phyloP scores from a whole-genome alignment of 2,888 invertebrate species.

The Cactoblastis cactorum region DNA sequence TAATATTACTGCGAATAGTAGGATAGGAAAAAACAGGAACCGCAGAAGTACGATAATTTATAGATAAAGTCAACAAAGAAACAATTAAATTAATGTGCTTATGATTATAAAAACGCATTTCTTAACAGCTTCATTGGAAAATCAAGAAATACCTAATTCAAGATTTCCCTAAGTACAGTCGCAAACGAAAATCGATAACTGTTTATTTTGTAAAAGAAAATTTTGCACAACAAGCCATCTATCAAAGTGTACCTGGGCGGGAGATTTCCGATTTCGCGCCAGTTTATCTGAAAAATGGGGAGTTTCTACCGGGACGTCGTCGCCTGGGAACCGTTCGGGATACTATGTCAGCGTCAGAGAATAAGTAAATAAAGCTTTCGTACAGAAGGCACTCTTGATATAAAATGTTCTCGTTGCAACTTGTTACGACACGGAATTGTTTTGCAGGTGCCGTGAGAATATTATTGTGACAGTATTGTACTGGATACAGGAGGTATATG shows the following conservation, averaged over 20 bases:
- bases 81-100: too few species aligned
- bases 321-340: background rate
- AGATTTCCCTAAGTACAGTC: background rate
- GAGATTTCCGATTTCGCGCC: background rate
- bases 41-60: too few species aligned
- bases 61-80: too few species aligned
- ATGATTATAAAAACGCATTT: too few species aligned
- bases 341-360: background rate
- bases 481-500: too few species aligned
- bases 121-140: too few species aligned
- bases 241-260: background rate
- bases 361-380: too few species aligned
- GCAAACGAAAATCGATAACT: background rate
- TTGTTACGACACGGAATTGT: background rate
- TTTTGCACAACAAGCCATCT: background rate
- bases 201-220: background rate
- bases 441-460: background rate
- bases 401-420: too few species aligned
- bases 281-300: background rate
- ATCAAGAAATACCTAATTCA: too few species aligned
- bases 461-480: too few species aligned
- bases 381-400: background rate
- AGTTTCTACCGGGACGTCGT: background rate
- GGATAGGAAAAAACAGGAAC: too few species aligned
- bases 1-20: too few species aligned